phyloP scores from a whole-genome alignment of 1,140 invertebrate genomes.

The Aleiodes sp. region DNA sequence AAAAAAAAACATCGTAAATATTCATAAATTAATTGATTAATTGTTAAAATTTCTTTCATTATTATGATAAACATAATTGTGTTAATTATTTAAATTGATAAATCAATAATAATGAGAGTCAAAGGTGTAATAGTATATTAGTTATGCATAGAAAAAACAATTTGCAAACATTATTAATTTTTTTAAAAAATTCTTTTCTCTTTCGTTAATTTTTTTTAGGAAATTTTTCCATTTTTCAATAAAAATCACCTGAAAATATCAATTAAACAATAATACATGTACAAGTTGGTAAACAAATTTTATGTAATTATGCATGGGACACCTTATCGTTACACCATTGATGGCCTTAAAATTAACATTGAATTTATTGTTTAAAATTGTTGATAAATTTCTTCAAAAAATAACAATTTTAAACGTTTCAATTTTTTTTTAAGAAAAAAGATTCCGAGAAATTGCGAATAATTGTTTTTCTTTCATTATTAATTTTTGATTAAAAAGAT shows the following conservation, averaged over 20 bases:
- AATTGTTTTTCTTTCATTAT: neutral
- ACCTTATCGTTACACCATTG: conserved; percentile 54
- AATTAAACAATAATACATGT: conserved; percentile 26
- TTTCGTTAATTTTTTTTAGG: conserved; percentile 18
- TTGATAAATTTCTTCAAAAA: neutral
- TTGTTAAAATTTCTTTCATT: neutral
- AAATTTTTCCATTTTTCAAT: conserved; percentile 23
- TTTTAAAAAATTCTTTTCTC: too few species aligned
- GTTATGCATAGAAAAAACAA: too few species aligned
- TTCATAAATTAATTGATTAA: conserved; percentile 30
- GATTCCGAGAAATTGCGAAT: neutral
- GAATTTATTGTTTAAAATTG: conserved; percentile 29
- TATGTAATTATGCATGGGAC: conserved; percentile 7
- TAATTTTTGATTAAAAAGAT: neutral
- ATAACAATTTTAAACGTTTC: conserved; percentile 8
- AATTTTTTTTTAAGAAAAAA: conserved; percentile 21
- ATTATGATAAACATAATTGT: too few species aligned
- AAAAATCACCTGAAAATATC: conserved; percentile 34
- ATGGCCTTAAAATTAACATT: conserved; percentile 33
- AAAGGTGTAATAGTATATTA: conserved; percentile 17
- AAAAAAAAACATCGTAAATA: conserved; percentile 31
- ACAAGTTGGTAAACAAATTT: conserved; percentile 27
- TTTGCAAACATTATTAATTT: too few species aligned
- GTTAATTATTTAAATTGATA: neutral
- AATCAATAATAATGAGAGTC: neutral